phyloP scores from a whole-genome alignment of 2,113 vertebrate species.

The Phaetusa simplex region DNA sequence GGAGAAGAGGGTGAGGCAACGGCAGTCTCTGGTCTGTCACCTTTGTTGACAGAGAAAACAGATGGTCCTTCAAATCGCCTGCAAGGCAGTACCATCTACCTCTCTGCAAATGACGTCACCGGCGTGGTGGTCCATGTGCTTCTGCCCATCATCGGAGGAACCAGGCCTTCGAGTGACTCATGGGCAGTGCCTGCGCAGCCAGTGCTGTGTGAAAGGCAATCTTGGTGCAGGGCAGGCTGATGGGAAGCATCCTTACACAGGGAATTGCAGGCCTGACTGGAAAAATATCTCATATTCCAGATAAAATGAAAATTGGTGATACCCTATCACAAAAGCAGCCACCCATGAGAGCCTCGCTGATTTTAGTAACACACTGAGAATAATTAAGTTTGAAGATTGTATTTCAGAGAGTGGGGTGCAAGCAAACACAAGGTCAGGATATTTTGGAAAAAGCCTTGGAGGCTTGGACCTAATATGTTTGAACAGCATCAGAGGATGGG shows the following conservation, averaged over 20 bases:
- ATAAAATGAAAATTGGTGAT: constrained; percentile 40
- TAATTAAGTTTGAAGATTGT: constrained; percentile 21
- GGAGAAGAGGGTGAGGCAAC: background rate
- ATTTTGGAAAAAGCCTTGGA: background rate
- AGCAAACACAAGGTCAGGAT: constrained; percentile 10
- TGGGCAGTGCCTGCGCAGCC: background rate
- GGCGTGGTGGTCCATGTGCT: background rate
- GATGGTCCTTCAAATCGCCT: background rate
- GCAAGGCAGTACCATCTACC: background rate
- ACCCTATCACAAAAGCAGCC: background rate
- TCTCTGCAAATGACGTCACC: background rate
- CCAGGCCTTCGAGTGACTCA: background rate
- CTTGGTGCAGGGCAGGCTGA: background rate
- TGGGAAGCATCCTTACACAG: background rate
- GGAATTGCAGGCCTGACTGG: background rate
- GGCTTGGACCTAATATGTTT: background rate
- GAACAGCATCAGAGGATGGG: background rate
- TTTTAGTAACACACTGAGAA: background rate
- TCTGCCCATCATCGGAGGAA: background rate
- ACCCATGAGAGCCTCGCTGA: background rate
- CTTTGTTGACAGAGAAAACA: background rate
- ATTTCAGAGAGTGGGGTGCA: background rate
- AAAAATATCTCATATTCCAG: constrained; percentile 1
- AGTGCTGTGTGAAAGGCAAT: background rate
- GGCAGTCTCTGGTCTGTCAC: background rate